Evolutionary conservation across 2,888 invertebrate species (phyloP).

Genomic region (Microctonus hyperodae): DNA sequence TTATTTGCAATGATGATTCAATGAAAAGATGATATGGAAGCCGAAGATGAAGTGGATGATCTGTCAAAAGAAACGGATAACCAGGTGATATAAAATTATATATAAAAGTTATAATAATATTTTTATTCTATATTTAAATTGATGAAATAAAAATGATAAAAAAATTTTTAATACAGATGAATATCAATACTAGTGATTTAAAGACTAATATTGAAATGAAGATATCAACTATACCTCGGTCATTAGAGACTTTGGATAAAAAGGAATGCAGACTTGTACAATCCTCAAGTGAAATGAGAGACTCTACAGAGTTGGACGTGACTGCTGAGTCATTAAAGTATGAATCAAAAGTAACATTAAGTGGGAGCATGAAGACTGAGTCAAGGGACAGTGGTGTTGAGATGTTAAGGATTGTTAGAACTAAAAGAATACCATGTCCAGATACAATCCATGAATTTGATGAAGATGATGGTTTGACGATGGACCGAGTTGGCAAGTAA

Average conservation of each 20-base stretch:
- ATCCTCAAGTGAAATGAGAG: conserved; percentile 44
- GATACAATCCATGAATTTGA: conserved; percentile 54
- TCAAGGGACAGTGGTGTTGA: conserved; percentile 44
- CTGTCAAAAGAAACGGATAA: conserved; percentile 51
- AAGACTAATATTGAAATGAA: conserved; percentile 48
- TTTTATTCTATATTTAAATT: no score
- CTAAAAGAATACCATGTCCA: conserved; percentile 52
- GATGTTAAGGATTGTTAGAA: conserved; percentile 45
- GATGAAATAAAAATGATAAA: neutral
- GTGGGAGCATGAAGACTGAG: conserved; percentile 51
- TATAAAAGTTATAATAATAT: no score
- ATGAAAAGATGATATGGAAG: conserved; percentile 59
- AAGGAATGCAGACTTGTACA: conserved; percentile 51
- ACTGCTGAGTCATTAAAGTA: conserved; percentile 29
- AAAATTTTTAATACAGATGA: conserved; percentile 19
- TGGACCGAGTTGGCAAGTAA: conserved; percentile 59
- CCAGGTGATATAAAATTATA: conserved; percentile 43
- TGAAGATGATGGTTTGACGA: conserved; percentile 55
- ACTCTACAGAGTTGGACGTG: conserved; percentile 34
- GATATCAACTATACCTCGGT: conserved; percentile 55
- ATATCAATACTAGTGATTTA: conserved; percentile 4
- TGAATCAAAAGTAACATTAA: conserved; percentile 54
- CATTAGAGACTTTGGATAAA: conserved; percentile 48
- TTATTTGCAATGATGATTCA: conserved; percentile 18
- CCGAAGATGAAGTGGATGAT: conserved; percentile 60